Percentiles rank a stretch among this genome's conserved stretches.
These are phyloP conservation scores for Zosterops borbonicus DNA, from an alignment of 2,113 vertebrate species.

Conservation along the genomic window DNA sequence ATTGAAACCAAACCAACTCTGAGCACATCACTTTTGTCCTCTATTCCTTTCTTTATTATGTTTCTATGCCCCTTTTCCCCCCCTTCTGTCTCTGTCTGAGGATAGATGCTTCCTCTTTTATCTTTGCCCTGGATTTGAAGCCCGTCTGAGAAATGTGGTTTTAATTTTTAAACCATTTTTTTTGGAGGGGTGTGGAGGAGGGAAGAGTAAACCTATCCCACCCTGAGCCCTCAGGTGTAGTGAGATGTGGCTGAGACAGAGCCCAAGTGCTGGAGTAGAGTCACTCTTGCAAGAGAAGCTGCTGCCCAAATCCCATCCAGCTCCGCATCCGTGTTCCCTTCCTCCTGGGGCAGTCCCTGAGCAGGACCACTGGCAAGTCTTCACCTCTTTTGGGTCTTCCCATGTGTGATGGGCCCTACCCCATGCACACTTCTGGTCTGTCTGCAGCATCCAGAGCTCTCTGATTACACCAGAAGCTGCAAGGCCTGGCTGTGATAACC, in stretches of 20 bases:
- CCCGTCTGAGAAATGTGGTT: background rate
- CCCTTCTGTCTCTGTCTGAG: background rate
- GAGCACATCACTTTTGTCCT: background rate
- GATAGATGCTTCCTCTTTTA: background rate
- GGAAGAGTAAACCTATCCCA: background rate
- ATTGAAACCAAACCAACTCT: background rate
- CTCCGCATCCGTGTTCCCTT: accelerated
- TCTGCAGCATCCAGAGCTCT: background rate
- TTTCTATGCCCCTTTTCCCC: background rate
- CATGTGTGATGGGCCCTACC: accelerated
- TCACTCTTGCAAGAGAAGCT: background rate
- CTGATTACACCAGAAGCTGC: accelerated
- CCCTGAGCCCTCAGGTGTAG: background rate
- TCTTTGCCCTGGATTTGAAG: constrained; percentile 7
- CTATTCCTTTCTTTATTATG: background rate
- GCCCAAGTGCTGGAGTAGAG: background rate
- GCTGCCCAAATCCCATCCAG: background rate
- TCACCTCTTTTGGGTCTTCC: background rate
- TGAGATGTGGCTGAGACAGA: background rate
- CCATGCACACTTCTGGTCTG: accelerated
- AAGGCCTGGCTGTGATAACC: background rate
- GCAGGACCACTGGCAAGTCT: background rate
- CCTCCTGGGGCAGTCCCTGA: background rate
- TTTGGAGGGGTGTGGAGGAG: background rate
- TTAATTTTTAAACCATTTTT: background rate